Evolutionary conservation across 2,113 vertebrate species (phyloP).

Genomic region (Microtus richardsoni): DNA sequence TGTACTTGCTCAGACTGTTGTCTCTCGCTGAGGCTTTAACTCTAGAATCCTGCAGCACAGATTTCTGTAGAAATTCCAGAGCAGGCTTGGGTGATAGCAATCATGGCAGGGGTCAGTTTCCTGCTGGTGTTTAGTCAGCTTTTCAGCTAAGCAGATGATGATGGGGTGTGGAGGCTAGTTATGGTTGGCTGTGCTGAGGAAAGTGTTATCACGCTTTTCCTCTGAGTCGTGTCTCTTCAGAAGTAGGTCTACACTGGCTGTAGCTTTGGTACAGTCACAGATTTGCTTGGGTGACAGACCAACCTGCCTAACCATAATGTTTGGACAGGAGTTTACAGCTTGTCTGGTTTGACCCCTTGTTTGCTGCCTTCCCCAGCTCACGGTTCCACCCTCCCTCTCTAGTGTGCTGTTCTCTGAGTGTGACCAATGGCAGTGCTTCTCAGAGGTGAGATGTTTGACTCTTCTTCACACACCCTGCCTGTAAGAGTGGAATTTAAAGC

Average conservation of each 20-base stretch:
- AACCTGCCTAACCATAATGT: neutral
- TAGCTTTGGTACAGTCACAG: neutral
- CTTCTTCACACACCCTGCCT: slow-evolving; percentile 9
- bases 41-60: slow-evolving; percentile 18
- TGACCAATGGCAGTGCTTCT: neutral
- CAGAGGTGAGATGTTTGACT: neutral
- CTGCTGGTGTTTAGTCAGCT: neutral
- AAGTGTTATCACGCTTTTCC: neutral
- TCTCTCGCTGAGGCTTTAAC: slow-evolving; percentile 31
- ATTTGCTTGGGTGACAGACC: slow-evolving; percentile 32
- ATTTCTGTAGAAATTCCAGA: neutral
- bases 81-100: neutral
- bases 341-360: neutral
- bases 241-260: neutral
- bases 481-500: neutral
- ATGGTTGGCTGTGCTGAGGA: neutral
- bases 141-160: neutral
- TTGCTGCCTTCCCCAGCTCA: neutral
- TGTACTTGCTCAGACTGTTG: neutral
- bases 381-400: neutral
- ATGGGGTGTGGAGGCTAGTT: neutral
- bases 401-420: neutral
- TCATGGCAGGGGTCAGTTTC: neutral
- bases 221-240: neutral
- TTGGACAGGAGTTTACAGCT: neutral